Base-by-base conservation (phyloP, 1,140 invertebrate genomes). In the Trichonephila clavata region DNA sequence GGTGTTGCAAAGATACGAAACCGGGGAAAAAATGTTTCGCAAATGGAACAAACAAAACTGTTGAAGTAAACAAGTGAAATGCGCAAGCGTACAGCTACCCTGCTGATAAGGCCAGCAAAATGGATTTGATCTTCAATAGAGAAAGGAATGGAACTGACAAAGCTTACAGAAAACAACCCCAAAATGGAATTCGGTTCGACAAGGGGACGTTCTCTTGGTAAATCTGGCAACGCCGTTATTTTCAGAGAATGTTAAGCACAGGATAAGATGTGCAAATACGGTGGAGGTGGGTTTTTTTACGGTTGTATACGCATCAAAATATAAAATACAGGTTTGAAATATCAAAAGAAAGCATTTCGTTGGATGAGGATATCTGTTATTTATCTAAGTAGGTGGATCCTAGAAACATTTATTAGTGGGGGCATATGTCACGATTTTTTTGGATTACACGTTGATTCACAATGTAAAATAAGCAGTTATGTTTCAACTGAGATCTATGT, bases 31-130 rank as follows among this genome's bases (percentile, higher is more conserved):
- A 68, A 68, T 50, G 10, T 68, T 68, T 68, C 65, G 65, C 65
- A 68, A 68, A 68, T 68, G 65, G 65, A 68, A 68, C 65, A 68
- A 68, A 68, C 65, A 68, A 68, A 68, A 68, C 65, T 68, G n/a
- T 68, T 68, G 65, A 24, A 24, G 65, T 68, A 68, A 68, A 68
- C 65, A 68, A 68, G 65, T 24, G 10, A 24, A 68, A 68, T 27
- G 65, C 65, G 65, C 65, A 68, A 68, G 65, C 65, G 65, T 50
- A 50, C 50, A 50, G 10, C 50, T 50, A 50, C 65, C 21, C n/a
- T 13, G 65, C 65, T 68, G 65, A 68, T 68, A 68, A 68, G 65
- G 24, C 65, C n/a, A 24, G n/a, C n/a, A 68, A 68, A 68, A 68
- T 68, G 65, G 65, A 68, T 68, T 68, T 68, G 65, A 68, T 68